Evolutionary conservation across 2,113 vertebrate genomes (phyloP), one percentile per base, ranked within the genome.

Genomic region (Holacanthus passer): DNA sequence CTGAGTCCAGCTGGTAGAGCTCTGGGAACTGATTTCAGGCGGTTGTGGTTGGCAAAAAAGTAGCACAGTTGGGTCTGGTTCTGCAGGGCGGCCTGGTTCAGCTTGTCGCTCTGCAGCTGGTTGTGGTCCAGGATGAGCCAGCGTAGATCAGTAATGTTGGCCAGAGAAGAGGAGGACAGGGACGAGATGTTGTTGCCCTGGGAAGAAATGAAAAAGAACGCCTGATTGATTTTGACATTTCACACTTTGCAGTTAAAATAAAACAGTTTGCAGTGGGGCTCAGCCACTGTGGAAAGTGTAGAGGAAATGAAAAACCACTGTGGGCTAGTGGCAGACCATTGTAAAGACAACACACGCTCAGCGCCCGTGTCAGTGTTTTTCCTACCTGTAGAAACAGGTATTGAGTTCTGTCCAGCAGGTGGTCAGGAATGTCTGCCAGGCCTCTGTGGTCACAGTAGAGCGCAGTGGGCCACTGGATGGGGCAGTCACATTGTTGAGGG

Each of bases 91-190:
- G 48, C 67, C 37, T 13, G 58, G 24, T 86, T 76, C 66, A 95
- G 83, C 29, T 59, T 73, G n/a, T 91, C 63, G 0, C 85, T 94
- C 65, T 83, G 68, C 64, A 96, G 84, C 66, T 89, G 85, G 75
- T 95, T 96, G 58, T 77, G 88, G 86, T 96, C 95, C 88, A 96
- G 53, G 68, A 96, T 91, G 53, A 95, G 92, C 95, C 94, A 96
- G 19, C 87, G 93, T 5, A 95, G 82, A n/a, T 73, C 82, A 1
- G 93, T 92, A 41, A 82, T 16, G 64, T 96, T 96, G 82, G 74
- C 47, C 67, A 95, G 87, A 7, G 39, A 13, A 3, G 79, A 77
- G 1, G 88, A 83, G 1, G 85, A 65, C 35, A 96, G 73, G 39
- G 81, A 81, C 0, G 88, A 91, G 78, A 95, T 89, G 80, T 87